Evolutionary conservation across 2,113 vertebrate genomes (phyloP), one percentile per base, ranked within the genome.

Genomic region (Hydrolagus affinis): DNA sequence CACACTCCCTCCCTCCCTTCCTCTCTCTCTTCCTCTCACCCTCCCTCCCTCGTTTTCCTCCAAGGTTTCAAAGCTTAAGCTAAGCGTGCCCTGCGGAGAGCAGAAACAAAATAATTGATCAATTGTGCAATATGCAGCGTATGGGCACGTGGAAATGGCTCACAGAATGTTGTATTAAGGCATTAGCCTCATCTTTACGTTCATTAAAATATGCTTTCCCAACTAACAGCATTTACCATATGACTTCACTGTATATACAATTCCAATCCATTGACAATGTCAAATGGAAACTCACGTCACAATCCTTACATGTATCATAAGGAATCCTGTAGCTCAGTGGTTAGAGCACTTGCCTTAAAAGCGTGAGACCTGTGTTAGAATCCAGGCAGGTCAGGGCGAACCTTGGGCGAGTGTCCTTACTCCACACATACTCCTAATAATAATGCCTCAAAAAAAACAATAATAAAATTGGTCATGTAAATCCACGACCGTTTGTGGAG

Each of bases 221-320:
- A 23, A 83, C 28, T 64, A 83, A 83, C 32, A 83, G 3, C 28
- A 21, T 32, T 66, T 83, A 83, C 66, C 60, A 66, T 83, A 83
- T 83, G 78, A 83, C 78, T 75, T 44, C 44, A 44, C 44, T 44
- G 44, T 75, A 66, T 83, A 83, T 83, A 83, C 66, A 32, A 83
- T 28, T 19, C 64, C 25, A 83, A 21, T 83, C 11, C 25, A 83
- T n/a, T 83, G 21, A 62, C 62, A 83, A 83, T 83, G 78, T 10
- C 78, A 68, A 32, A 32, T 62, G 66, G 78, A 83, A 83, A 30
- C 19, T 75, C 56, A 56, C 8, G 21, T 75, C 44, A 44, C 2
- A 44, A 44, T 6, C 44, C 73, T 75, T 83, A 60, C 21, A 59
- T 64, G 78, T 62, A 80, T 66, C 21, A 28, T 83, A 32, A 83